Percentiles rank a stretch among this genome's conserved stretches.
These are phyloP conservation scores for Tricholauxania praeusta DNA, from an alignment of 2,888 invertebrate genomes.

Conservation along the genomic window DNA sequence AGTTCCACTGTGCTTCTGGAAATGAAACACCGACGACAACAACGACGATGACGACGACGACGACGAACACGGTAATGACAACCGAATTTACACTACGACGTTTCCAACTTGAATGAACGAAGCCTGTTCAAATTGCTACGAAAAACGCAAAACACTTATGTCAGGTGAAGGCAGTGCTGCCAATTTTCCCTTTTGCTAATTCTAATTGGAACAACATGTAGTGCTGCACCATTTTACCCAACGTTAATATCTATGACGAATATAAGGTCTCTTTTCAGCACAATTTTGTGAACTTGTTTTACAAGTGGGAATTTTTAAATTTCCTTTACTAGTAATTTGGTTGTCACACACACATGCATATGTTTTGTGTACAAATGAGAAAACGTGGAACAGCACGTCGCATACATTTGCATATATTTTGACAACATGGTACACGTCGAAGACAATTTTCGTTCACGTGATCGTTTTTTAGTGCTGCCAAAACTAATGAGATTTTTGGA, in stretches of 20 bases:
- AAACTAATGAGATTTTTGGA: neutral
- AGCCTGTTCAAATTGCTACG: constrained; percentile 2
- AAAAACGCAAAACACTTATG: neutral
- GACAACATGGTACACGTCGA: constrained; percentile 42
- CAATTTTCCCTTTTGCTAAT: constrained; percentile 12
- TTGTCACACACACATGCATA: constrained; percentile 3
- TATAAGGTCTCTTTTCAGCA: neutral
- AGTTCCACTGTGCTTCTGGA: constrained; percentile 27
- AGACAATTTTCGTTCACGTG: constrained; percentile 45
- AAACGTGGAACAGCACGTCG: constrained; percentile 9
- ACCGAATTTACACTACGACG: constrained; percentile 30
- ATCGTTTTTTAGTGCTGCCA: constrained; percentile 44
- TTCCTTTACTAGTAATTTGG: constrained; percentile 2
- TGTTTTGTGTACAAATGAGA: constrained; percentile 8
- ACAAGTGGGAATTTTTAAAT: neutral
- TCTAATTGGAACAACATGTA: neutral
- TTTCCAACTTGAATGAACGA: constrained; percentile 43
- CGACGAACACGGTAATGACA: neutral
- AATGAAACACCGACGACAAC: constrained; percentile 33
- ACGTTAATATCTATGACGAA: neutral
- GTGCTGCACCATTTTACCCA: constrained; percentile 8
- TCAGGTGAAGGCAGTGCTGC: constrained; percentile 43
- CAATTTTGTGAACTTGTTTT: constrained; percentile 2
- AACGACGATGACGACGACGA: constrained; percentile 38
- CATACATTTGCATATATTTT: neutral